Base-by-base conservation (phyloP, 1,140 invertebrate genomes). In the Drosophila equinoxialis region DNA sequence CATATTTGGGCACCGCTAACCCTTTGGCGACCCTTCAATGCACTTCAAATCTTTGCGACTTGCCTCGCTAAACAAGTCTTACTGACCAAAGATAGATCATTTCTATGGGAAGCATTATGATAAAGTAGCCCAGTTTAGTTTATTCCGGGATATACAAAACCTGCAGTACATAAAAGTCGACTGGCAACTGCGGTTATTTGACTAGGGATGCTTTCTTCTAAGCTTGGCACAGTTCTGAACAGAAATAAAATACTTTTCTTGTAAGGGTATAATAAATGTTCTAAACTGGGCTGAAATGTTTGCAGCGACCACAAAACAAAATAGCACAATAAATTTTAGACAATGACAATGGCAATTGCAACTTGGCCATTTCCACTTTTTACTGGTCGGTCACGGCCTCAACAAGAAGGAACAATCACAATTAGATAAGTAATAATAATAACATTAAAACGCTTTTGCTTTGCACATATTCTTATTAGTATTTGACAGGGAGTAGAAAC, bases 321-420 rank as follows among this genome's bases (percentile, higher is more conserved):
- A 83, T 84, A 74, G 78, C 77, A 58, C 45, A 75, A 85, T 85
- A 81, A 85, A 86, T 85, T 48, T 86, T 68, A 75, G 74, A 79
- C 66, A 77, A 81, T 81, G 68, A 65, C 70, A 74, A 71, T 75
- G 74, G 74, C 57, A 30, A 30, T 6, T 30, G 35, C 6, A 65
- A 68, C 73, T 8, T 8, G 76, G 62, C 72, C n/a, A n/a, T n/a
- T n/a, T n/a, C n/a, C n/a, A n/a, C n/a, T 74, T 86, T 66, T 68
- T 68, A 65, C 20, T 4, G 13, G 13, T 41, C 23, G 48, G 69
- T 13, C 51, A 73, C 54, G 64, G 41, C 33, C 55, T 42, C 33
- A 71, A 30, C 62, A 57, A 35, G 30, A 57, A 45, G 17, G 7
- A 57, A 0, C 35, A 55, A 65, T 23, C 42, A 20, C 64, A 74